These are phyloP conservation scores for Xiphorhynchus elegans DNA, from an alignment of 2,113 vertebrate species.

Conservation along the genomic window DNA sequence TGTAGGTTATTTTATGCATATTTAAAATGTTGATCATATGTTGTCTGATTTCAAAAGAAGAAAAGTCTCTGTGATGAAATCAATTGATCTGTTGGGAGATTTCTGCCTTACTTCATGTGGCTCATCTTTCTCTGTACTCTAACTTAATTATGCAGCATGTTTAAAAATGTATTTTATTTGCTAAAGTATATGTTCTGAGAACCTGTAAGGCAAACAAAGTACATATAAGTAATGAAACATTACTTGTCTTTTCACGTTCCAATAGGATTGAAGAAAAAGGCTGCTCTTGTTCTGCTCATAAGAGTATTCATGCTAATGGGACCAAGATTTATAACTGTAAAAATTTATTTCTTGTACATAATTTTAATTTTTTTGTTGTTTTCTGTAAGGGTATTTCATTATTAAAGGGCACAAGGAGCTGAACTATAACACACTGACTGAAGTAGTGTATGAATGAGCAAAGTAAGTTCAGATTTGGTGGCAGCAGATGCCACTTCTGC, in stretches of 20 bases:
- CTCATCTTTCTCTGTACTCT: not conserved
- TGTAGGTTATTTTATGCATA: not conserved
- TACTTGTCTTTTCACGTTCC: not conserved
- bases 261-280: not conserved
- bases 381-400: not conserved
- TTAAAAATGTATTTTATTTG: not conserved
- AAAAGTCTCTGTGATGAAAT: not conserved
- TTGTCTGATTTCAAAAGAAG: constrained; percentile 19
- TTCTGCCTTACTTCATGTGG: not conserved
- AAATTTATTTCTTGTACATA: not conserved
- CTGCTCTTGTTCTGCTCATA: not conserved
- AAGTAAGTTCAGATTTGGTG: not conserved
- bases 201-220: not conserved
- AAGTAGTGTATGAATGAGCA: not conserved
- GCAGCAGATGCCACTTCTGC: not conserved
- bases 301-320: not conserved
- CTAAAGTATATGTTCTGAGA: not conserved
- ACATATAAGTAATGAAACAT: not conserved
- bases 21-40: not conserved
- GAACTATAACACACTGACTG: not conserved
- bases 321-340: not conserved
- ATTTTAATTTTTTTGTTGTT: not conserved
- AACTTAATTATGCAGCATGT: not conserved
- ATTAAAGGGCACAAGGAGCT: not conserved
- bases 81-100: not conserved